These are phyloP conservation scores for Lomographa bimaculata DNA, from an alignment of 2,888 invertebrate species.

Conservation along the genomic window DNA sequence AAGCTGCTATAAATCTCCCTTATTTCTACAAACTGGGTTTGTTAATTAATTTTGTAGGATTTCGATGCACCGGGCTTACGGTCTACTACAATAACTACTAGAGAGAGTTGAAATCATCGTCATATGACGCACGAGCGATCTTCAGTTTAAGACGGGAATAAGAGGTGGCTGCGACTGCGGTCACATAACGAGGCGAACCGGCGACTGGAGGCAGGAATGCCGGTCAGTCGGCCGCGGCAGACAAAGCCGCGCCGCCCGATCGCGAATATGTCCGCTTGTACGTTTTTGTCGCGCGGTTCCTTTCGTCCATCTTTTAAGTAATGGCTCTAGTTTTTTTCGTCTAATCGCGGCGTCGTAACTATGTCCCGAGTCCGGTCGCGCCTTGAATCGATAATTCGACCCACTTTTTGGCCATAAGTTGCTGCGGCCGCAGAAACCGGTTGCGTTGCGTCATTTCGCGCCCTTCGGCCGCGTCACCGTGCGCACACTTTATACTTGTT, in stretches of 20 bases:
- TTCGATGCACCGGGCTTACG: too few relatives aligned
- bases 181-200: too few relatives aligned
- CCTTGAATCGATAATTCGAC: slow-evolving; percentile 35
- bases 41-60: too few relatives aligned
- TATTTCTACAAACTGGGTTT: too few relatives aligned
- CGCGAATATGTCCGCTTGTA: slow-evolving; percentile 45
- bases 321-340: slow-evolving; percentile 58
- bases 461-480: slow-evolving; percentile 5
- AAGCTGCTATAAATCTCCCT: too few relatives aligned
- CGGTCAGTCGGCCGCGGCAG: slow-evolving; percentile 32
- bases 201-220: too few relatives aligned
- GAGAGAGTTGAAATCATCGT: too few relatives aligned
- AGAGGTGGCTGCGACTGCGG: too few relatives aligned
- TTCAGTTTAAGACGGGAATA: too few relatives aligned
- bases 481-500: too few relatives aligned
- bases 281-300: slow-evolving; percentile 62
- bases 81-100: too few relatives aligned
- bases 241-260: slow-evolving; percentile 19
- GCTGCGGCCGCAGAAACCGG: slow-evolving; percentile 38
- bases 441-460: slow-evolving; percentile 29
- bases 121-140: too few relatives aligned
- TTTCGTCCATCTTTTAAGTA: slow-evolving; percentile 62
- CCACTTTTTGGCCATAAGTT: slow-evolving; percentile 51
- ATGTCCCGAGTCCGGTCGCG: slow-evolving; percentile 43
- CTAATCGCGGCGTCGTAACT: slow-evolving; percentile 56